Evolutionary conservation across 2,888 invertebrate species (phyloP), one percentile per base, ranked within the genome.

Genomic region (Drosophila austrosaltans): DNA sequence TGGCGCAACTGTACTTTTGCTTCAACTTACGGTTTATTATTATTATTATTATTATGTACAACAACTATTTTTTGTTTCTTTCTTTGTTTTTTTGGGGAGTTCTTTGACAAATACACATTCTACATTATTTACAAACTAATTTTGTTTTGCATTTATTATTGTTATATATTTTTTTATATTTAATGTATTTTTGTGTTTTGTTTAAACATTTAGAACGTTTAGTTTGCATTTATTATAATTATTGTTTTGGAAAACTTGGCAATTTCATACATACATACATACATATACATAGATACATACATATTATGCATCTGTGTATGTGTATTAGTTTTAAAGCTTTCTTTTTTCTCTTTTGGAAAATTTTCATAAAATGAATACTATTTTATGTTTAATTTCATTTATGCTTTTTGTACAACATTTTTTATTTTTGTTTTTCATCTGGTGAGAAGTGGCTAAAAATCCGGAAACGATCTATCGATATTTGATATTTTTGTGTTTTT

Each of bases 1-100:
- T 70, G 78, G 69, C 69, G 66, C 75, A 80, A 80, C 82, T 82
- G 77, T 79, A 77, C 80, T 74, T 76, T 62, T 62, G 66, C 63
- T 65, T 69, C 1, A 56, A 66, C 53, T 67, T 67, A 44, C 16
- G 42, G 16, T 66, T 60, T n/a, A 20, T 16, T 36, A 30, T 60
- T 42, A 63, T 32, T 10, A n/a, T n/a, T n/a, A 69, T 22, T 32
- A 30, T 42, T 74, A 75, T 75, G 59, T 81, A 81, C 75, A 82
- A 67, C 66, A 70, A 42, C 66, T 56, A 69, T 59, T 65, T 67
- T 16, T 36, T 16, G 16, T 16, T 16, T 16, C 0, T 16, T 16
- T 16, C 16, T 16, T 16, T 16, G 0, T 16, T 16, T 16, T 16
- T 16, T 16, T 16, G 16, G 16, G 16, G 36, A 36, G 0, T 56